Evolutionary conservation across 2,113 vertebrate species (phyloP).

Genomic region (Alaudala cheleensis): DNA sequence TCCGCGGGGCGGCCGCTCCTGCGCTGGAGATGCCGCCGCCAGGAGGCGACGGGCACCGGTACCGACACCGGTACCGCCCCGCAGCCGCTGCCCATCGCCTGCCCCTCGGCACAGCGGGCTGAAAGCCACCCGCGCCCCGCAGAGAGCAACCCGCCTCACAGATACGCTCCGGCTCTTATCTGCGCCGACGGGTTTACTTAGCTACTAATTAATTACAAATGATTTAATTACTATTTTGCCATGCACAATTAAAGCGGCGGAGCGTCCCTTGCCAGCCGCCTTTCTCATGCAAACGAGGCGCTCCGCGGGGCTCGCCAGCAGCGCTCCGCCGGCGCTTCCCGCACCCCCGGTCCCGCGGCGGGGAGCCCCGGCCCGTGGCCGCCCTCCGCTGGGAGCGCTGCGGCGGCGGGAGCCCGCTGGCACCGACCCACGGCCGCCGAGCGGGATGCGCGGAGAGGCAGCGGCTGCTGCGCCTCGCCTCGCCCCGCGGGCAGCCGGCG

Average conservation of each 20-base stretch:
- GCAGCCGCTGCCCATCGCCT: neutral
- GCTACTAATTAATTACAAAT: slow-evolving; percentile 69
- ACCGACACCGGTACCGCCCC: neutral
- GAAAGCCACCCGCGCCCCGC: neutral
- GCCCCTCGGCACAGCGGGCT: neutral
- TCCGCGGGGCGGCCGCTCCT: neutral
- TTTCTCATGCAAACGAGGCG: slow-evolving; percentile 25
- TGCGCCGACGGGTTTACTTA: slow-evolving; percentile 30
- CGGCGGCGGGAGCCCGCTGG: neutral
- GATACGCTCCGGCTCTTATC: neutral
- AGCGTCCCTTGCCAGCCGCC: neutral
- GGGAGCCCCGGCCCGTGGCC: neutral
- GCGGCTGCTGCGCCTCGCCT: neutral
- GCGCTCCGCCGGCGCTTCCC: neutral
- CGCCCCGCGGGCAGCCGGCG: neutral
- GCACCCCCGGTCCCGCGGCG: neutral
- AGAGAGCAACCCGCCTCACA: neutral
- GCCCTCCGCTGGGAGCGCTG: neutral
- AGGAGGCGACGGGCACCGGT: slow-evolving; percentile 14
- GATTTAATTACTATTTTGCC: slow-evolving; percentile 71
- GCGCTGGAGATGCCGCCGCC: neutral
- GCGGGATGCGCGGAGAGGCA: neutral
- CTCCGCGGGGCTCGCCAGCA: neutral
- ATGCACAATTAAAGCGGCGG: slow-evolving; percentile 29
- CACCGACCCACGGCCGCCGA: neutral